Base-by-base conservation (phyloP, 2,113 vertebrate species). In the Rhodinocichla rosea region DNA sequence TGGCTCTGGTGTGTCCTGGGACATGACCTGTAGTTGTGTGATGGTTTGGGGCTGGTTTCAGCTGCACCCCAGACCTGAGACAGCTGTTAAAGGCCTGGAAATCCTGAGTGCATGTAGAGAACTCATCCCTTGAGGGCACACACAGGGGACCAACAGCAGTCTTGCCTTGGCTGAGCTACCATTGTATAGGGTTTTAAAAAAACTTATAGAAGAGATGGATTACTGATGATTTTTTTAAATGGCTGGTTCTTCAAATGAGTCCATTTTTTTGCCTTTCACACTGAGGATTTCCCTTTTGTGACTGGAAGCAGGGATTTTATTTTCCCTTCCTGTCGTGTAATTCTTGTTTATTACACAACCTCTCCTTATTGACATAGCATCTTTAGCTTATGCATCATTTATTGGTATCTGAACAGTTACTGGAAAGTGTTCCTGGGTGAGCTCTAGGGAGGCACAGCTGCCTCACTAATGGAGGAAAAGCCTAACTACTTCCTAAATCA, bases 401-500 rank as follows among this genome's bases (percentile, higher is more conserved):
- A 96, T 93, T 88, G 83, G 56, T 90, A 92, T 93, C 73, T 92
- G 90, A 95, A 89, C 60, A 89, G 86, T 96, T 97, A 96, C 95
- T 95, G 95, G 94, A 95, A 97, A 95, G 90, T 71, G 63, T 95
- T 92, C 89, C 69, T 94, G 90, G 82, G 20, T 89, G 80, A 94
- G 60, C 89, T 94, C 95, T n/a, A 14, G 69, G 92, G 97, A 95
- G 82, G 74, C 89, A 90, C 1, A 18, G 73, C 65, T 95, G 81
- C 91, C 81, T 96, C 81, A 33, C 94, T 97, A 97, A 97, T 97
- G 97, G 97, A 96, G 97, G 96, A 94, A 97, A 96, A 93, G 47
- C 56, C 84, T 92, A 97, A 97, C 92, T 71, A 94, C 89, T 97
- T 97, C 97, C 97, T 95, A 95, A 97, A 97, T 96, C 96, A 95